Conservation (phyloP, 2,888 invertebrate species). For the Nomada flava region DNA sequence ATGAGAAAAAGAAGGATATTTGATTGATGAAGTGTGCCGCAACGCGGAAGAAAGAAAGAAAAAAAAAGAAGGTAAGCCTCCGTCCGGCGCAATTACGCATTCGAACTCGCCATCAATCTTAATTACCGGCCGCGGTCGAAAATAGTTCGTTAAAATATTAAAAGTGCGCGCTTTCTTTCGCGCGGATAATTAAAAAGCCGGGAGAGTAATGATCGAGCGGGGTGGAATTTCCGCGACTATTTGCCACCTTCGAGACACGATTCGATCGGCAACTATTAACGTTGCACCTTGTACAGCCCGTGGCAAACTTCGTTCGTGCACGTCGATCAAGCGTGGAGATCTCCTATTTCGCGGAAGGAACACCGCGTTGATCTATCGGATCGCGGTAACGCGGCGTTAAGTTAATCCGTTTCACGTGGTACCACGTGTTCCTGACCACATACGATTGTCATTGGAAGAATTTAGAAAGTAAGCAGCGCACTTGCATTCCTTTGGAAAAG, state of each 20-base stretch:
- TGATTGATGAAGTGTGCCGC: conserved; percentile 71
- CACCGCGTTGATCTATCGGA: conserved; percentile 21
- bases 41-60: conserved; percentile 23
- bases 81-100: conserved; percentile 72
- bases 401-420: conserved; percentile 11
- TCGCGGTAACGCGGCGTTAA: conserved; percentile 13
- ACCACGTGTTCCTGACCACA: conserved; percentile 37
- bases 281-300: conserved; percentile 5
- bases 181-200: conserved; percentile 66
- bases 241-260: conserved; percentile 8
- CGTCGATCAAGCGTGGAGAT: conserved; percentile 13
- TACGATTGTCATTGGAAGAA: conserved; percentile 59
- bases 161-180: conserved; percentile 61
- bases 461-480: conserved; percentile 66
- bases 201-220: conserved; percentile 48
- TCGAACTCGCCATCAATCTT: conserved; percentile 73
- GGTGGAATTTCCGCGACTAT: conserved; percentile 13
- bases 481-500: conserved; percentile 38
- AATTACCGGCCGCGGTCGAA: conserved; percentile 66
- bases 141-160: conserved; percentile 73
- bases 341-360: conserved; percentile 23
- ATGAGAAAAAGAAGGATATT: conserved; percentile 45
- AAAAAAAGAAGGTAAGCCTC: conserved; percentile 57
- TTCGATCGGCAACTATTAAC: conserved; percentile 48
- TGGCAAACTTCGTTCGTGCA: not conserved